Evolutionary conservation across 2,888 invertebrate genomes (phyloP).

Genomic region (Drosophila fungiperda): DNA sequence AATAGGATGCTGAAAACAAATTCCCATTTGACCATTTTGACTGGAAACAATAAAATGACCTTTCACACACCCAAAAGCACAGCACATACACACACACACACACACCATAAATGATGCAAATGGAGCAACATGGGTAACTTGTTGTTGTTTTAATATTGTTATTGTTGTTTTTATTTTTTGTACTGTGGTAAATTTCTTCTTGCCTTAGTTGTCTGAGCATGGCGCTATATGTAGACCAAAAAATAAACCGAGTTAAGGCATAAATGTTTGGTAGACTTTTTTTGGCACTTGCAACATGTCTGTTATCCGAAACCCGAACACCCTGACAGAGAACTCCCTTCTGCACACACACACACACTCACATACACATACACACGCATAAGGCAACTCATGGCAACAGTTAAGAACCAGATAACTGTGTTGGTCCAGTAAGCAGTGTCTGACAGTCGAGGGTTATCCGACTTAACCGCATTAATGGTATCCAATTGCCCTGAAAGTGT

Average conservation of each 20-base stretch:
- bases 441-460: slow-evolving; percentile 51
- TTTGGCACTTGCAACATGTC: slow-evolving; percentile 63
- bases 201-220: slow-evolving; percentile 23
- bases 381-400: neutral
- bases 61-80: slow-evolving; percentile 26
- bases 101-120: slow-evolving; percentile 74
- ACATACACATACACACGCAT: slow-evolving; percentile 6
- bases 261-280: slow-evolving; percentile 53
- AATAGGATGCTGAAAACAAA: slow-evolving; percentile 62
- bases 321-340: slow-evolving; percentile 10
- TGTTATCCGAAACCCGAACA: slow-evolving; percentile 28
- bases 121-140: slow-evolving; percentile 70
- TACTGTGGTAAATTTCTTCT: slow-evolving; percentile 33
- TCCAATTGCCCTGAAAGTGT: slow-evolving; percentile 38
- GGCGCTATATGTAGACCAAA: slow-evolving; percentile 24
- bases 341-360: neutral
- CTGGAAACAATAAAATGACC: slow-evolving; percentile 76
- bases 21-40: slow-evolving; percentile 79
- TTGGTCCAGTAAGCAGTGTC: slow-evolving; percentile 32
- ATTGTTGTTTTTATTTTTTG: slow-evolving; percentile 29
- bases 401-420: slow-evolving; percentile 7
- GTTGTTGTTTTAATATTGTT: slow-evolving; percentile 21
- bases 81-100: slow-evolving; percentile 23
- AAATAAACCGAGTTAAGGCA: slow-evolving; percentile 33
- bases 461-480: slow-evolving; percentile 74